These are phyloP conservation scores for Caenorhabditis inopinata DNA, from an alignment of 1,140 invertebrate species.

Conservation along the genomic window DNA sequence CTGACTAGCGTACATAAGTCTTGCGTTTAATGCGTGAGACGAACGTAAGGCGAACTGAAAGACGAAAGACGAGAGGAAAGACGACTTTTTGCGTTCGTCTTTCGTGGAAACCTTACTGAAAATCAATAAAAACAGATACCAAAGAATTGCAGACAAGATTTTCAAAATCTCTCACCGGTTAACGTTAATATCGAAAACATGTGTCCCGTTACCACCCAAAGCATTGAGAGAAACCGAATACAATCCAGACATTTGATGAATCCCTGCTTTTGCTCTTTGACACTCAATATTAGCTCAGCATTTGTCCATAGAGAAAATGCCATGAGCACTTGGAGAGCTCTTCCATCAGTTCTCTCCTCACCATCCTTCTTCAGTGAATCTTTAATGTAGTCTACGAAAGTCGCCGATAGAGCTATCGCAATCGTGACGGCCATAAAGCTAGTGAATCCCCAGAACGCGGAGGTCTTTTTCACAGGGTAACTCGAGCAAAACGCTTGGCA, in stretches of 20 bases:
- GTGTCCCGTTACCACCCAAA: constrained; percentile 66
- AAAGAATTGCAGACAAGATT: too few relatives aligned
- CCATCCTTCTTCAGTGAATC: neutral
- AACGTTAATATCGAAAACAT: constrained; percentile 34
- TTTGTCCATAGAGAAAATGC: constrained; percentile 49
- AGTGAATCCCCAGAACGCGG: neutral
- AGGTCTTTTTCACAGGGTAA: neutral
- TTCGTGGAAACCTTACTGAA: too few relatives aligned
- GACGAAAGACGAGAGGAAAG: too few relatives aligned
- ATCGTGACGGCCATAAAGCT: neutral
- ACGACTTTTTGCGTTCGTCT: too few relatives aligned
- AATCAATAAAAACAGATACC: too few relatives aligned
- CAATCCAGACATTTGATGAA: constrained; percentile 58
- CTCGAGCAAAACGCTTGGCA: neutral
- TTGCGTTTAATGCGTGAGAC: too few relatives aligned
- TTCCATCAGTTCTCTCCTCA: neutral
- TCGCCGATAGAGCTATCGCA: neutral
- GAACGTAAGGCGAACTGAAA: too few relatives aligned
- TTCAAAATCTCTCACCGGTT: neutral
- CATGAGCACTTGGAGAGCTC: neutral
- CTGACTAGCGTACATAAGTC: too few relatives aligned
- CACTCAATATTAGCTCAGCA: constrained; percentile 39
- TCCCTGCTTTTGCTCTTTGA: constrained; percentile 8
- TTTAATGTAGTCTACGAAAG: neutral
- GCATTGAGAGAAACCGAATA: constrained; percentile 66